Evolutionary conservation across 2,113 vertebrate genomes (phyloP).

Genomic region (Myrmophylax atrothorax): DNA sequence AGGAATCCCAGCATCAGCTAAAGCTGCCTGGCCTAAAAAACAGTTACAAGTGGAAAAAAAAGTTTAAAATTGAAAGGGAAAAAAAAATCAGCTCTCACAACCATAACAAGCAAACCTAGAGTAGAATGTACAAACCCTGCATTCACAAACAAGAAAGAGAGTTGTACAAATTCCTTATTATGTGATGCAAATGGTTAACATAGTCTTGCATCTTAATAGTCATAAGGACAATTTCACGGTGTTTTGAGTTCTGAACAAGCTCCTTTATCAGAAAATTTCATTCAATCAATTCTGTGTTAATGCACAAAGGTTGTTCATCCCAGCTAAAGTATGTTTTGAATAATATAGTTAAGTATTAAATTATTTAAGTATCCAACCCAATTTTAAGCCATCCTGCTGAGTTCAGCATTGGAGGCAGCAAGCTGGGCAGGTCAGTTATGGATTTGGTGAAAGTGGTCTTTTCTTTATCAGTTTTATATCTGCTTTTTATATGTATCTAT

Average conservation of each 20-base stretch:
- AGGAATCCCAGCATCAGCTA: slow-evolving; percentile 88
- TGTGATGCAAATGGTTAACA: neutral
- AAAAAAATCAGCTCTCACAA: neutral
- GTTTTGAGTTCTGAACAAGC: neutral
- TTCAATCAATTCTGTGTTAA: neutral
- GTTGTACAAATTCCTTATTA: neutral
- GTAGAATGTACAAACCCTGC: neutral
- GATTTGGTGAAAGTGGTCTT: neutral
- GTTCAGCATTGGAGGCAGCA: neutral
- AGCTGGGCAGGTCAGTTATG: neutral
- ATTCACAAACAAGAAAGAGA: neutral
- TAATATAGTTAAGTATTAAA: neutral
- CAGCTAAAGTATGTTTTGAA: neutral
- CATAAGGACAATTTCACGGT: neutral
- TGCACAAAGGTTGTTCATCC: neutral
- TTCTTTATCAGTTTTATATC: neutral
- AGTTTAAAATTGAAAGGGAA: neutral
- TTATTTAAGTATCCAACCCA: neutral
- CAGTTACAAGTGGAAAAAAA: neutral
- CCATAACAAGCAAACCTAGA: neutral
- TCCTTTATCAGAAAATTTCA: neutral
- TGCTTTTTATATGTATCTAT: neutral
- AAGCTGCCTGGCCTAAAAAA: slow-evolving; percentile 83
- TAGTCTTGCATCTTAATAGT: neutral
- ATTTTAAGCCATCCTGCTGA: neutral